These are phyloP conservation scores for Eurytoma californica DNA, from an alignment of 2,888 invertebrate species.

Conservation along the genomic window DNA sequence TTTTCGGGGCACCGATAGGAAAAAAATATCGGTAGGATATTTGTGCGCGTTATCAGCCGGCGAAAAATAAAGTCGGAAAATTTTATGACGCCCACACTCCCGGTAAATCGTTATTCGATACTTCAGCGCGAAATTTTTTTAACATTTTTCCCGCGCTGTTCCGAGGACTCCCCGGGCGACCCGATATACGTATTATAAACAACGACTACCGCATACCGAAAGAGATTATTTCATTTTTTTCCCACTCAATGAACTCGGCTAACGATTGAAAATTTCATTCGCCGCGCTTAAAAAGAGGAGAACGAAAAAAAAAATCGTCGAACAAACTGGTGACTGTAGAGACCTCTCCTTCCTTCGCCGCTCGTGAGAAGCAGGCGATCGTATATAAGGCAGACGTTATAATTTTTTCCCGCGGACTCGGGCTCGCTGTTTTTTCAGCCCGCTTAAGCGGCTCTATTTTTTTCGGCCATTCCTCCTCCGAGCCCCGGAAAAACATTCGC, in stretches of 20 bases:
- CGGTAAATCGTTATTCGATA: conserved; percentile 53
- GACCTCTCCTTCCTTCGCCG: too few species aligned
- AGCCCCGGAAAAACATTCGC: conserved; percentile 34
- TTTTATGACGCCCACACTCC: conserved; percentile 24
- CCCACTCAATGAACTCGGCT: too few species aligned
- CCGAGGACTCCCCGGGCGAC: neutral
- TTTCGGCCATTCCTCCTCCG: conserved; percentile 10
- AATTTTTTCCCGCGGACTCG: neutral
- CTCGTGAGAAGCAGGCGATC: too few species aligned
- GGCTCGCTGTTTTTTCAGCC: conserved; percentile 30
- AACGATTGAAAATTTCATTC: too few species aligned
- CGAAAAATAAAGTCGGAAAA: conserved; percentile 43
- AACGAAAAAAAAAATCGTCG: too few species aligned
- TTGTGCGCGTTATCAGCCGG: conserved; percentile 42
- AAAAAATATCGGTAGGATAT: conserved; percentile 49
- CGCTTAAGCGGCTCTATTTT: conserved; percentile 15
- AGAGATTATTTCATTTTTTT: too few species aligned
- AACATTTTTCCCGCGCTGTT: neutral
- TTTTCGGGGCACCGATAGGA: conserved; percentile 34
- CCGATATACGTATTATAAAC: too few species aligned
- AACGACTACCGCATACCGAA: too few species aligned
- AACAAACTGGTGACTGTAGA: too few species aligned
- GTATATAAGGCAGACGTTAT: too few species aligned
- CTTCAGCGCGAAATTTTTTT: conserved; percentile 26
- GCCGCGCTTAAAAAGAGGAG: too few species aligned